phyloP scores from a whole-genome alignment of 92 coral and sea anemone species.

The Micromussa lordhowensis region DNA sequence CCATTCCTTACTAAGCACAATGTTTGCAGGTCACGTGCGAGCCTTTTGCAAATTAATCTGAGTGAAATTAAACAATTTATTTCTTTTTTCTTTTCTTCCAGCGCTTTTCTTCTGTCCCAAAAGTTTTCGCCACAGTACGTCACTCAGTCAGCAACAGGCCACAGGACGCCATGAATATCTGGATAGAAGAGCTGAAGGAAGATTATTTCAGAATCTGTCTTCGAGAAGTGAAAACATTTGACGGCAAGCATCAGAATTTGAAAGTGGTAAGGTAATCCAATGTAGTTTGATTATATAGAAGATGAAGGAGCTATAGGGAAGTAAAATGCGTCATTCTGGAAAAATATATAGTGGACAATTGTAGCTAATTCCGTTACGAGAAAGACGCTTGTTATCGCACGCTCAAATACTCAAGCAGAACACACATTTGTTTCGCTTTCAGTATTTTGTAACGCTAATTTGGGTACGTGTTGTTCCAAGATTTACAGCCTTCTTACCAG shows the following conservation, averaged over 20 bases:
- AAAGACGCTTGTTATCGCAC: too few species aligned
- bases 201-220: slow-evolving; percentile 66
- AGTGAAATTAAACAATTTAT: not conserved
- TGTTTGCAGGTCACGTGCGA: too few species aligned
- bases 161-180: slow-evolving; percentile 70
- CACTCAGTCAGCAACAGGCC: slow-evolving; percentile 30
- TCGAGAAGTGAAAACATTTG: slow-evolving; percentile 65
- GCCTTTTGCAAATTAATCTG: too few species aligned
- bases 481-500: too few species aligned
- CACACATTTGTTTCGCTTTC: too few species aligned
- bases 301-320: slow-evolving; percentile 20
- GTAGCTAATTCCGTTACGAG: too few species aligned
- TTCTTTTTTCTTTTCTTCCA: not conserved
- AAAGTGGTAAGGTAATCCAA: not conserved
- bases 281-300: not conserved
- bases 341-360: too few species aligned
- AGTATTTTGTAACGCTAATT: too few species aligned
- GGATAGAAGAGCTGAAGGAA: slow-evolving; percentile 60
- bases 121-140: slow-evolving; percentile 51
- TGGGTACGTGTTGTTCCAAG: too few species aligned
- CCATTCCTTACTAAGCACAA: too few species aligned
- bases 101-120: slow-evolving; percentile 50
- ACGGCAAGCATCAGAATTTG: slow-evolving; percentile 64
- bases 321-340: not conserved
- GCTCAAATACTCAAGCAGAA: too few species aligned